A percentile compares a stretch with the other conserved stretches of the same genome.
Evolutionary conservation across 2,797 vertebrate species (phyloP).

Genomic region (Coilia nasus): DNA sequence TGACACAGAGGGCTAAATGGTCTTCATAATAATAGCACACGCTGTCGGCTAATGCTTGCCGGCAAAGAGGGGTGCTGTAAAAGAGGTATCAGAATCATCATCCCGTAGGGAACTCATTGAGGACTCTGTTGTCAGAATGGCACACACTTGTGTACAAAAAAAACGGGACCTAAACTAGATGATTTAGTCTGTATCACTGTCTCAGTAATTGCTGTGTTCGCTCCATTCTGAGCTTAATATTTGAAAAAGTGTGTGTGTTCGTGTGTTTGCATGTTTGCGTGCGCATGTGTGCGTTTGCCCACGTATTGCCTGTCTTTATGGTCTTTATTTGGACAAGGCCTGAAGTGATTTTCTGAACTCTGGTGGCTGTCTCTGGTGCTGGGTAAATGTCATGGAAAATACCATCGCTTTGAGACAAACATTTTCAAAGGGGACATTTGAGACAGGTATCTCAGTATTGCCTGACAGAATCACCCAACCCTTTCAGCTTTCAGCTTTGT

Average conservation of each 20-base stretch:
- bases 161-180: background rate
- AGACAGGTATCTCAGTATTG: background rate
- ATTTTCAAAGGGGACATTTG: background rate
- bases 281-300: background rate
- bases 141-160: background rate
- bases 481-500: background rate
- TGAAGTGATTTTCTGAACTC: slow-evolving; percentile 49
- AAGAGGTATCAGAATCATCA: background rate
- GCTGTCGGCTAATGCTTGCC: background rate
- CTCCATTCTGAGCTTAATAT: background rate
- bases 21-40: background rate
- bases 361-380: slow-evolving; percentile 47
- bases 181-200: background rate
- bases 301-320: background rate
- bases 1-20: slow-evolving; percentile 1
- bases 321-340: background rate
- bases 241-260: background rate
- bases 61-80: background rate
- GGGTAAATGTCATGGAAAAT: slow-evolving; percentile 60
- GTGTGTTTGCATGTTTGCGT: background rate
- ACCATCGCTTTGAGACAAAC: background rate
- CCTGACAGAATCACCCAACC: background rate
- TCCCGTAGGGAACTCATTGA: background rate
- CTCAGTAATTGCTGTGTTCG: background rate
- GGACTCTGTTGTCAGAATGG: background rate